Conservation (phyloP, 2,797 vertebrate genomes). For the Anguilla pacifica region DNA sequence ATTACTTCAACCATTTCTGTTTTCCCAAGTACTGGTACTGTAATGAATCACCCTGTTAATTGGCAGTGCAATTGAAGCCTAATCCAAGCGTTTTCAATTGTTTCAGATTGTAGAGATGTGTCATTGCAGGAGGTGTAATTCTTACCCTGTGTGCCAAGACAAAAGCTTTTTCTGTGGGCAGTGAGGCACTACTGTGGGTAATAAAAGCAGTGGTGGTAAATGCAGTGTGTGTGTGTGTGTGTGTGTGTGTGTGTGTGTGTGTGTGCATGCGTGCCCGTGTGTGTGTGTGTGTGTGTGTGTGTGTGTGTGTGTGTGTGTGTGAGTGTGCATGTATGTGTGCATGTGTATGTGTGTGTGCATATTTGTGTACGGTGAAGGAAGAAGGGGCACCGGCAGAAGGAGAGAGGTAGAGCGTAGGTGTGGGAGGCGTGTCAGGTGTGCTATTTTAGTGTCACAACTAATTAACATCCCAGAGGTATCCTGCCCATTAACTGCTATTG, state of each 20-base stretch:
- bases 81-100: not conserved
- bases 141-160: not conserved
- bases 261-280: not conserved
- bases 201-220: too few species aligned
- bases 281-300: not conserved
- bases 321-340: not conserved
- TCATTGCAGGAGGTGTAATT: not conserved
- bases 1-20: not conserved
- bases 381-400: not conserved
- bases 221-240: not conserved
- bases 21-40: not conserved
- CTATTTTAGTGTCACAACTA: conserved; percentile 37
- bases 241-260: not conserved
- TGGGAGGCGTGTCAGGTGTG: conserved; percentile 24
- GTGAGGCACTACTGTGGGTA: not conserved
- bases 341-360: not conserved
- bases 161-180: not conserved
- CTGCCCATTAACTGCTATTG: conserved; percentile 67
- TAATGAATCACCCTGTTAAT: not conserved
- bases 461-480: conserved; percentile 53
- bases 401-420: not conserved
- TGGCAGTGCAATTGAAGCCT: not conserved
- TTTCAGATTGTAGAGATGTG: not conserved
- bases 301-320: not conserved
- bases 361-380: not conserved